phyloP scores from a whole-genome alignment of 2,888 invertebrate genomes.

The Dicyrtomina minuta region DNA sequence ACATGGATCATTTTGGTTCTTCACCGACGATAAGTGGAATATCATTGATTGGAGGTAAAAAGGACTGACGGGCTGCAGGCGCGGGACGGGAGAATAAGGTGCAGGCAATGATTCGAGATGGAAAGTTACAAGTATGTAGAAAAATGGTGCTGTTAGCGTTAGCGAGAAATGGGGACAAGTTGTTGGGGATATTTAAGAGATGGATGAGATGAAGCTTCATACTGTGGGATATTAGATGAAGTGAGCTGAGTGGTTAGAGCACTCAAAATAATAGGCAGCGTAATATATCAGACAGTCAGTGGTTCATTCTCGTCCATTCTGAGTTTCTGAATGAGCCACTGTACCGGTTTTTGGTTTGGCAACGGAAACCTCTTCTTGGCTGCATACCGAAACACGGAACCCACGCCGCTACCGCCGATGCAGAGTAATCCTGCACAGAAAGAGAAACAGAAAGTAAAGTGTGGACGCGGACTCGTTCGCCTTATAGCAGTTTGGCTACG shows the following conservation, averaged over 20 bases:
- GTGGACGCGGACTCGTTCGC: too few relatives aligned
- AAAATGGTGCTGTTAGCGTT: background rate
- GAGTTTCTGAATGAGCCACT: background rate
- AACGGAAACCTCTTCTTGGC: too few relatives aligned
- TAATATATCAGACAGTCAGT: slow-evolving; percentile 17
- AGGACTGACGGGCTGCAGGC: too few relatives aligned
- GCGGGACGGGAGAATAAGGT: background rate
- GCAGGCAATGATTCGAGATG: background rate
- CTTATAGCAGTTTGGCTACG: too few relatives aligned
- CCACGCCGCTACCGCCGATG: too few relatives aligned
- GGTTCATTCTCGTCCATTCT: background rate
- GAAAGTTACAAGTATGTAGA: background rate
- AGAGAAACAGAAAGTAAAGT: too few relatives aligned
- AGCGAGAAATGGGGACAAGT: background rate
- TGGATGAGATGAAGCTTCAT: slow-evolving; percentile 18
- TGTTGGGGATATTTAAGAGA: slow-evolving; percentile 15
- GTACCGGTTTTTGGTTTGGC: too few relatives aligned
- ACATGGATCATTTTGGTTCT: too few relatives aligned
- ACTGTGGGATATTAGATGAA: slow-evolving; percentile 15
- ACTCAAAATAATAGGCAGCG: slow-evolving; percentile 20
- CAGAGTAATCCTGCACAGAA: too few relatives aligned
- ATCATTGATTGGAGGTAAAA: too few relatives aligned
- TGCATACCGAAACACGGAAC: too few relatives aligned
- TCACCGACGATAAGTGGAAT: too few relatives aligned
- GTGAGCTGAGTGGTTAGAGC: slow-evolving; percentile 14